Base-by-base conservation (phyloP, 2,888 invertebrate species). In the Heliconius aoede region DNA sequence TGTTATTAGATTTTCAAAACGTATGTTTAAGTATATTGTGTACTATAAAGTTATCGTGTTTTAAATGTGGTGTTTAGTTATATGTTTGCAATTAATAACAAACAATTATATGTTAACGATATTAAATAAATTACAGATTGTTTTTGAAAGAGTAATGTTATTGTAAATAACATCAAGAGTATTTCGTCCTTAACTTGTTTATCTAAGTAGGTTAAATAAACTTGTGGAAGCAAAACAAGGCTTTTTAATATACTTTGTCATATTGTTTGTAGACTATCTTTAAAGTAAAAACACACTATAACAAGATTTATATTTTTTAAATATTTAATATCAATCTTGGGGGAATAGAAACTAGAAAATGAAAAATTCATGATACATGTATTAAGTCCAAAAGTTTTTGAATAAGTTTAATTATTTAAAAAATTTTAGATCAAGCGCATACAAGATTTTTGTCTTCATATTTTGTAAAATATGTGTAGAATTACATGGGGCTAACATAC, bases 151-250 rank as follows among this genome's bases (percentile, higher is more conserved):
- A 30, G 28, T 55, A 55, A 69, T 69, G n/a, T 30, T 15, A 55
- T 24, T 69, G 15, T 30, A 30, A n/a, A 30, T n/a, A 30, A 68
- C 28, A 30, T 30, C 13, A 13, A 30, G 28, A 30, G 7, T 15
- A n/a, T 32, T 72, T 24, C 60, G 58, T 60, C 71, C 30, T 71
- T 71, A 55, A 60, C 72, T 72, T 72, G 8, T 40, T 40, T 72
- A 72, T 72, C 72, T 72, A 40, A 30, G 72, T 72, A 72, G 60
- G 72, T 18, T 72, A 72, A 51, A 11, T 46, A 28, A 28, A 55
- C 30, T 69, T 46, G 8, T 69, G 28, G 51, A 69, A 36, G 24
- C 15, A 65, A 11, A 36, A 65, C n/a, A 24, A 15, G 24, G 15
- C 28, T 62, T 5, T 46, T 46, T 46, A 46, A 21, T 18, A 18